Evolutionary conservation across 2,113 vertebrate species (phyloP).

Genomic region (Perca fluviatilis): DNA sequence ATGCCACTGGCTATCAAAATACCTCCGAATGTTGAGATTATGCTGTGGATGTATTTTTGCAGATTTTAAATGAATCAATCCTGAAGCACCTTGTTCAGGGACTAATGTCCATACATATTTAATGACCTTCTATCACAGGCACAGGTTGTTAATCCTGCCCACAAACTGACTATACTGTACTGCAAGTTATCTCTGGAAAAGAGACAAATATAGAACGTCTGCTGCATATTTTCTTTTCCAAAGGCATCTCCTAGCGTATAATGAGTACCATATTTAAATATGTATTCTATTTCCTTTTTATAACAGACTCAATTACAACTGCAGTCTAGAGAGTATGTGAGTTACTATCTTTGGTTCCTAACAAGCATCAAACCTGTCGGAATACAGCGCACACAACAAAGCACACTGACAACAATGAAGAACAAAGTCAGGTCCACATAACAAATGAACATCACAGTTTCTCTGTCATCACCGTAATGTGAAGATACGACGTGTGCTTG

Average conservation of each 20-base stretch:
- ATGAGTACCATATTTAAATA: conserved; percentile 16
- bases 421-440: not conserved
- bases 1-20: conserved; percentile 22
- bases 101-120: conserved; percentile 38
- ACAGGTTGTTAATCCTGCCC: conserved; percentile 10
- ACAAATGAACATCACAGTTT: not conserved
- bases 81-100: conserved; percentile 4
- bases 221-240: not conserved
- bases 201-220: conserved; percentile 1
- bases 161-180: not conserved
- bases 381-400: not conserved
- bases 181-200: not conserved
- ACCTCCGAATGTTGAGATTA: not conserved
- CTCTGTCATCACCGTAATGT: not conserved
- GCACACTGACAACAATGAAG: not conserved
- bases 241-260: conserved; percentile 19
- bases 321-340: not conserved
- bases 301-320: conserved; percentile 19
- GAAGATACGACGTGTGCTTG: not conserved
- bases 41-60: conserved; percentile 1
- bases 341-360: conserved; percentile 32
- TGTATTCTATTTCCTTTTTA: not conserved
- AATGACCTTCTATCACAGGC: conserved; percentile 20
- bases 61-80: conserved; percentile 18
- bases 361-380: not conserved